Evolutionary conservation across 2,113 vertebrate genomes (phyloP), one percentile per base, ranked within the genome.

Genomic region (Phaethornis superciliosus): DNA sequence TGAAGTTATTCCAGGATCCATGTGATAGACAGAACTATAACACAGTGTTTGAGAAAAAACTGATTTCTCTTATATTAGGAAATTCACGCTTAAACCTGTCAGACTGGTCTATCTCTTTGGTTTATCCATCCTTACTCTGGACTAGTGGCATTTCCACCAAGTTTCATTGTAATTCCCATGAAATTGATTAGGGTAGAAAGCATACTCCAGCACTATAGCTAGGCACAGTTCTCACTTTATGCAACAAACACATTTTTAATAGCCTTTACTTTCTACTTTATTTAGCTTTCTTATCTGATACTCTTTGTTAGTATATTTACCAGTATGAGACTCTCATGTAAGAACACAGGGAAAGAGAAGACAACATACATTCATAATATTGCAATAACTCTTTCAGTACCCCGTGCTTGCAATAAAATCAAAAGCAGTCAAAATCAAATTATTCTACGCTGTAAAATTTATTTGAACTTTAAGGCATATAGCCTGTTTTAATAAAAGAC

Each of bases 101-200:
- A 81, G 46, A 28, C 9, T 49, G 7, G 15, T 46, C 49, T 76
- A 12, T 9, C 23, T 58, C 54, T 81, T 49, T 67, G 58, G 54
- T 91, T 95, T 91, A 60, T 94, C 93, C 77, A 70, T 81, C 69
- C 75, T 67, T 49, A 12, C n/a, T 79, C 82, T 52, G 91, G 63
- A 56, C 46, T 64, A 94, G 81, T 92, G 91, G 87, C 81, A 83
- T 92, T 97, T 93, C 88, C 44, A 83, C 42, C 60, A 40, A 79
- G 40, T 68, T 93, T 65, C 21, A 52, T 84, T 85, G 67, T 72
- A 60, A 60, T 81, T 87, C 28, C 64, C 27, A 14, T 84, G 79
- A 58, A 90, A 37, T 37, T 65, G 58, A 77, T 71, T 27, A 76
- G 83, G 54, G 60, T 47, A 30, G 71, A 83, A 80, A 74, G 68